Conservation (phyloP, 2,888 invertebrate species). For the Apantesis nais region DNA sequence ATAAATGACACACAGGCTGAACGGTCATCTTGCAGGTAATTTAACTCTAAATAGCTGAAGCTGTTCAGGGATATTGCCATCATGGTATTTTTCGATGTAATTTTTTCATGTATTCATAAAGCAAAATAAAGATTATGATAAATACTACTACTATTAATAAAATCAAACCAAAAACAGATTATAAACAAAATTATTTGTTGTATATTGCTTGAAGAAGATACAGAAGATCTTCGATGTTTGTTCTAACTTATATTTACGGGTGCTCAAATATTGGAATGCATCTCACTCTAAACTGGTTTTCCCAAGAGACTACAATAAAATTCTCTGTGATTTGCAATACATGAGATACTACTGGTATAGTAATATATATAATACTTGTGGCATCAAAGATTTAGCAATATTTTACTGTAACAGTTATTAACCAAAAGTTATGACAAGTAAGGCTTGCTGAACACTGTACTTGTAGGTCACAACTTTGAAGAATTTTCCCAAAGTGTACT, state of each 20-base stretch:
- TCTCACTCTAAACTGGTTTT: not conserved
- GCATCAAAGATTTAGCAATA: not conserved
- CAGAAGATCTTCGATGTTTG: no score
- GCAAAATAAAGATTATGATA: no score
- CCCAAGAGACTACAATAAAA: not conserved
- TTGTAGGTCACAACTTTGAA: slow-evolving; percentile 23
- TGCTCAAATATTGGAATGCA: no score
- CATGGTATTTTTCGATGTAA: no score
- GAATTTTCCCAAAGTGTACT: slow-evolving; percentile 52
- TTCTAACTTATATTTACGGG: no score
- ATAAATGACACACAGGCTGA: slow-evolving; percentile 39
- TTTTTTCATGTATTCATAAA: no score
- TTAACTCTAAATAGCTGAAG: not conserved
- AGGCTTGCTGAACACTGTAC: not conserved
- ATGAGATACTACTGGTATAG: not conserved
- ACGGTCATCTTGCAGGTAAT: not conserved
- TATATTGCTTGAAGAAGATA: no score
- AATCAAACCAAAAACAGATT: no score
- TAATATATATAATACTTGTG: not conserved
- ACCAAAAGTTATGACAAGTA: not conserved
- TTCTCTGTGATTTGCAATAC: no score
- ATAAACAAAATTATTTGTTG: no score
- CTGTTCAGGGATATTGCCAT: no score
- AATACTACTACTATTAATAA: no score
- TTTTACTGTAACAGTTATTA: not conserved